Evolutionary conservation across 2,113 vertebrate species (phyloP).

Genomic region (Hyla sarda): DNA sequence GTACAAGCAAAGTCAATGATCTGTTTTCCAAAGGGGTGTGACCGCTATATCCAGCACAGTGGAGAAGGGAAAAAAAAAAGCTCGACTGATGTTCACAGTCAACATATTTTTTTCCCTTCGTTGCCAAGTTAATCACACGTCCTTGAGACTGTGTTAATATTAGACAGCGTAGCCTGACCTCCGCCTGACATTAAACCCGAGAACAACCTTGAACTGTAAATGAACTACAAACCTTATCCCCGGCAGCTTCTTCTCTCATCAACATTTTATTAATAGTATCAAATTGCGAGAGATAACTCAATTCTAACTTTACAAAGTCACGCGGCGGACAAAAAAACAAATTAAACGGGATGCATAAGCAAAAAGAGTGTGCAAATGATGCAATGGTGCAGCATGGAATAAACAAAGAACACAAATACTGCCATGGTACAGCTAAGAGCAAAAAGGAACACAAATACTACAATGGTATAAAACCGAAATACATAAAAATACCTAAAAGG

Average conservation of each 20-base stretch:
- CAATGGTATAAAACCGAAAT: too few species aligned
- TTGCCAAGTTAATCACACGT: constrained; percentile 55
- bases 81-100: background rate
- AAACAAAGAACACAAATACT: background rate
- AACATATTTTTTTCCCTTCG: constrained; percentile 32
- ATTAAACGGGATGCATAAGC: background rate
- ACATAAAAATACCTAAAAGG: too few species aligned
- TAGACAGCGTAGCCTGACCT: constrained; percentile 68
- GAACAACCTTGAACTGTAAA: constrained; percentile 73
- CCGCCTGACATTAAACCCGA: constrained; percentile 69
- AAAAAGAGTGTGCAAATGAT: background rate
- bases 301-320: constrained; percentile 68
- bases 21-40: constrained; percentile 53
- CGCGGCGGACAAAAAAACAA: constrained; percentile 57
- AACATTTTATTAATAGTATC: constrained; percentile 71
- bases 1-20: constrained; percentile 23
- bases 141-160: constrained; percentile 65
- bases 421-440: background rate
- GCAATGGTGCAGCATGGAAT: background rate
- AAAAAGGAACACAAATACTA: too few species aligned
- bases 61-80: background rate
- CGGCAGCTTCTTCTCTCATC: constrained; percentile 70
- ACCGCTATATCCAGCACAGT: background rate
- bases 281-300: constrained; percentile 66
- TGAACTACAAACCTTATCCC: constrained; percentile 69